phyloP scores from a whole-genome alignment of 2,888 invertebrate species.

The Euplagia quadripunctaria region DNA sequence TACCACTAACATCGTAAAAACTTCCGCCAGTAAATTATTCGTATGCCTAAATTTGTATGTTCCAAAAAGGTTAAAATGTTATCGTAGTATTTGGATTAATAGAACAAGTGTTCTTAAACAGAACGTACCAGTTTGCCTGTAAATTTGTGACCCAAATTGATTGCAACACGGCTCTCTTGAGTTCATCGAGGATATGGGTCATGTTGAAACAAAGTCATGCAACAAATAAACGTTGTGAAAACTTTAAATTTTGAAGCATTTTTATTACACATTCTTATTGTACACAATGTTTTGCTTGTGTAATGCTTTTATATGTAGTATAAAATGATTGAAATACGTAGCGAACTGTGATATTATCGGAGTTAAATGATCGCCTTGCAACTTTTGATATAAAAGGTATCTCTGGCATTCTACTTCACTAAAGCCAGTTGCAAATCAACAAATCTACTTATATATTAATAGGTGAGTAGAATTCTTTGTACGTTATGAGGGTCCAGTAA shows the following conservation, averaged over 20 bases:
- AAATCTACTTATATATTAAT: background rate
- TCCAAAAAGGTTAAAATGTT: constrained; percentile 14
- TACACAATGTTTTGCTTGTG: constrained; percentile 30
- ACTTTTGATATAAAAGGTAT: background rate
- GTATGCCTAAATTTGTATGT: constrained; percentile 1
- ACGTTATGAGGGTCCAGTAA: too few species aligned
- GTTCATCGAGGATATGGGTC: constrained; percentile 68
- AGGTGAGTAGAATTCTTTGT: too few species aligned
- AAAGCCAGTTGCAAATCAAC: background rate
- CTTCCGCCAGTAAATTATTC: constrained; percentile 15
- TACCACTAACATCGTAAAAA: constrained; percentile 7
- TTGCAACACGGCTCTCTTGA: constrained; percentile 51
- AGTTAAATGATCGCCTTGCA: background rate
- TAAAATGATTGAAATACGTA: background rate
- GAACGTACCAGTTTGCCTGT: constrained; percentile 5
- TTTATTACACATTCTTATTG: constrained; percentile 43
- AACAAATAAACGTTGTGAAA: constrained; percentile 51
- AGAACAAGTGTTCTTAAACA: constrained; percentile 41
- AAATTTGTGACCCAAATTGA: constrained; percentile 66
- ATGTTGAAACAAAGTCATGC: constrained; percentile 54
- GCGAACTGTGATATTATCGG: background rate
- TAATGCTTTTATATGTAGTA: constrained; percentile 4
- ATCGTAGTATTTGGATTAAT: constrained; percentile 48
- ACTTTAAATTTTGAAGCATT: constrained; percentile 39
- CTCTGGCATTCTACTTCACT: background rate